Conservation (phyloP, 2,888 invertebrate genomes). For the Cheilosia scutellata region DNA sequence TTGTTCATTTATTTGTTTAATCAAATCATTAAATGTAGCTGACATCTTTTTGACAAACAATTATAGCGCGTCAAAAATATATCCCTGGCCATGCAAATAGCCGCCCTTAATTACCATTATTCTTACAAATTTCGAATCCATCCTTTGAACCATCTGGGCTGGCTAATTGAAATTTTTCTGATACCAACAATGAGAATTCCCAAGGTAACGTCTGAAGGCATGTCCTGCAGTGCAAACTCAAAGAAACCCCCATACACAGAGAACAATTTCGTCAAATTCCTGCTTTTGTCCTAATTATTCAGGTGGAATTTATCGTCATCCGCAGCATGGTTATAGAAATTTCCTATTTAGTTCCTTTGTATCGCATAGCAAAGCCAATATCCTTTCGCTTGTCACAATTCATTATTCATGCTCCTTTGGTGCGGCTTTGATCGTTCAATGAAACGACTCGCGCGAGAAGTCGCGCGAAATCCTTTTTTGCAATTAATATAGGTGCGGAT, state of each 20-base stretch:
- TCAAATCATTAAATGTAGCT: constrained; percentile 48
- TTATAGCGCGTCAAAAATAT: constrained; percentile 46
- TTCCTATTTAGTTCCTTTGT: constrained; percentile 19
- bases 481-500: constrained; percentile 6
- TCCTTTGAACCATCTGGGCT: neutral
- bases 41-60: constrained; percentile 49
- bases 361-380: constrained; percentile 21
- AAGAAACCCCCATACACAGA: constrained; percentile 8
- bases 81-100: constrained; percentile 20
- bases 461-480: constrained; percentile 18
- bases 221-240: neutral
- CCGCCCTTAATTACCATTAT: constrained; percentile 54
- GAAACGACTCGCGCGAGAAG: constrained; percentile 38
- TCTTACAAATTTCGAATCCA: neutral
- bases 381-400: constrained; percentile 53
- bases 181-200: constrained; percentile 33
- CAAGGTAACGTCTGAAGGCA: constrained; percentile 39
- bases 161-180: constrained; percentile 63
- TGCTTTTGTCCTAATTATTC: constrained; percentile 39
- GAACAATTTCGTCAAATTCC: constrained; percentile 9
- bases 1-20: neutral
- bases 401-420: constrained; percentile 51
- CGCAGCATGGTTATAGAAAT: constrained; percentile 12
- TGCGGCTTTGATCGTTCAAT: constrained; percentile 51
- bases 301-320: constrained; percentile 40